Base-by-base conservation (phyloP, 2,888 invertebrate genomes). In the Exocentrus adspersus region DNA sequence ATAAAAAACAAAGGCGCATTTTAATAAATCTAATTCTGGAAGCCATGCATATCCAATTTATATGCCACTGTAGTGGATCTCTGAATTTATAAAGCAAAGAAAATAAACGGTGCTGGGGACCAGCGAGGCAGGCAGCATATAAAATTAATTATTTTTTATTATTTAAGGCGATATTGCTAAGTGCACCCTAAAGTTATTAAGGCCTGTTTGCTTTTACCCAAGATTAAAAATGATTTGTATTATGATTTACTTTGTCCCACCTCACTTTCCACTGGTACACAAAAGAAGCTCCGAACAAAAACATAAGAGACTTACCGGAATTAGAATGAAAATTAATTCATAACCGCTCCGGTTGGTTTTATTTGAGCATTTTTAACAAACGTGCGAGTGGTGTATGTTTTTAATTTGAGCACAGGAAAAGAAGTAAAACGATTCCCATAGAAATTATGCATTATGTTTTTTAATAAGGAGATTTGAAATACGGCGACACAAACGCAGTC, bases 181-280 rank as follows among this genome's bases (percentile, higher is more conserved):
- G 69, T 69, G 68, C 68, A 56, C 71, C 72, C 69, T 64, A 70
- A 65, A 68, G 70, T 75, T 75, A 77, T 77, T 76, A 77, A 73
- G 68, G 63, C 63, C 68, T 75, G 76, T 78, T 78, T 76, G 77
- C 77, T 76, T 78, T 76, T 72, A 72, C 72, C 72, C 73, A 71
- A 76, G 78, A 78, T 78, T 78, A 78, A 78, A 77, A 77, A 76
- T 74, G 74, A 78, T 78, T 78, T 78, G 77, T 77, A 77, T 78
- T 76, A 76, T 72, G 73, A 76, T 78, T 76, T 73, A 72, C 75
- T 72, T 70, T 72, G 69, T 71, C 63, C 67, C 69, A 68, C 69
- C 67, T 69, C 65, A 62, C 69, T 69, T 72, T 65, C 68, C 69
- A 60, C 69, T 74, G 75, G 74, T 67, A 72, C 71, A 77, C 75